phyloP scores from a whole-genome alignment of 2,113 vertebrate genomes.

The Nanorana parkeri region DNA sequence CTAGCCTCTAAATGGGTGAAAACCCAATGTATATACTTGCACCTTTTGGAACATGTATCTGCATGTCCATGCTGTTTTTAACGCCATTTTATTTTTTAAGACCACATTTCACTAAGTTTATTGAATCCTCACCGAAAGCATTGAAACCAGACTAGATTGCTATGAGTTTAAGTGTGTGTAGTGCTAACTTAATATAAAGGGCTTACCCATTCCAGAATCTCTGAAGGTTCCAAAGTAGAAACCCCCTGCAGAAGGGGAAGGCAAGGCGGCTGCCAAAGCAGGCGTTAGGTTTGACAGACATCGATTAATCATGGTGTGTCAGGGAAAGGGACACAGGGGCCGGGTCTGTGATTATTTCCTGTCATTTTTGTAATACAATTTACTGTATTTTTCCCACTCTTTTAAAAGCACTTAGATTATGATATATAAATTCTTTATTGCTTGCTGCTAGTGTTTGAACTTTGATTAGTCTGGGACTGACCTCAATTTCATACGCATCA shows the following conservation, averaged over 20 bases:
- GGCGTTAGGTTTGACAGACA: background rate
- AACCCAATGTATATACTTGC: too few species aligned
- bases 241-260: background rate
- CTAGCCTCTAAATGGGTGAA: too few species aligned
- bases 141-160: too few species aligned
- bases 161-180: background rate
- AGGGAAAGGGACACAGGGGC: background rate
- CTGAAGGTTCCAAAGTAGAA: background rate
- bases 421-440: slow-evolving; percentile 17
- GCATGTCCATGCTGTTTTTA: too few species aligned
- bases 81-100: too few species aligned
- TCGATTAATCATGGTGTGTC: slow-evolving; percentile 5
- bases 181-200: background rate
- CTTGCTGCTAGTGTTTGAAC: slow-evolving; percentile 54
- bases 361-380: background rate
- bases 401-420: slow-evolving; percentile 27
- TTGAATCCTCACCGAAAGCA: too few species aligned
- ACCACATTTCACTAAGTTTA: too few species aligned
- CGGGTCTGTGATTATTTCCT: background rate
- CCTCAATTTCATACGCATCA: slow-evolving; percentile 56
- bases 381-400: background rate
- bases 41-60: too few species aligned
- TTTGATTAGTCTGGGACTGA: slow-evolving; percentile 47
- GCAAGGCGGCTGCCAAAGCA: background rate
- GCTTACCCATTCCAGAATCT: background rate